Evolutionary conservation across 2,113 vertebrate genomes (phyloP).

Genomic region (Tamias sibiricus): DNA sequence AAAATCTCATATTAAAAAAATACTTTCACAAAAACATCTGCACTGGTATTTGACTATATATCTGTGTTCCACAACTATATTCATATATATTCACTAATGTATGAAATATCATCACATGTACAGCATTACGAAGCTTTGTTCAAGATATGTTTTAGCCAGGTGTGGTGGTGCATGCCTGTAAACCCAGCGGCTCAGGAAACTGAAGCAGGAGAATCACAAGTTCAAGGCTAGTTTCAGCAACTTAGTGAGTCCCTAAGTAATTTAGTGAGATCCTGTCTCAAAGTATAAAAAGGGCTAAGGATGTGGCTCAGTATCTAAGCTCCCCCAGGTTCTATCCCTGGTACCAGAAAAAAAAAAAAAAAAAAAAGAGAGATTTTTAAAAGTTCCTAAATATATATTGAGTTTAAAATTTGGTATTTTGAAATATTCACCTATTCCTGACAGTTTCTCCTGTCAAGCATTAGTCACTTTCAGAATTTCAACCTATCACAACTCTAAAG

Average conservation of each 20-base stretch:
- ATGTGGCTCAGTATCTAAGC: too few species aligned
- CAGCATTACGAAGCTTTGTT: background rate
- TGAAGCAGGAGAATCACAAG: too few species aligned
- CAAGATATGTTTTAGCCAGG: background rate
- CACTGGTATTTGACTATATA: background rate
- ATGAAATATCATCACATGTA: background rate
- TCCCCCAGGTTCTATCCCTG: too few species aligned
- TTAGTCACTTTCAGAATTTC: constrained; percentile 41
- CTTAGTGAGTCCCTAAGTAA: too few species aligned
- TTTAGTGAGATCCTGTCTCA: too few species aligned
- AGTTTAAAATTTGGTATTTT: background rate
- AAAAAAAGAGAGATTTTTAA: background rate
- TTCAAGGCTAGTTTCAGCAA: too few species aligned
- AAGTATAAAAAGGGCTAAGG: too few species aligned
- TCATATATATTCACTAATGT: background rate
- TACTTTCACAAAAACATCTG: background rate
- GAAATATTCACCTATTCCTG: background rate
- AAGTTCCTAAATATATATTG: background rate
- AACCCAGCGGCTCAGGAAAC: too few species aligned
- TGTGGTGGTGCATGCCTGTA: too few species aligned
- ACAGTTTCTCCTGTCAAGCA: background rate
- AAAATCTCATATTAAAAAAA: background rate
- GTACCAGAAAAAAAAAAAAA: too few species aligned
- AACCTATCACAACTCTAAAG: background rate
- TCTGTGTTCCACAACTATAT: background rate